Conservation (phyloP, 2,113 vertebrate species). For the Cebidichthys violaceus region DNA sequence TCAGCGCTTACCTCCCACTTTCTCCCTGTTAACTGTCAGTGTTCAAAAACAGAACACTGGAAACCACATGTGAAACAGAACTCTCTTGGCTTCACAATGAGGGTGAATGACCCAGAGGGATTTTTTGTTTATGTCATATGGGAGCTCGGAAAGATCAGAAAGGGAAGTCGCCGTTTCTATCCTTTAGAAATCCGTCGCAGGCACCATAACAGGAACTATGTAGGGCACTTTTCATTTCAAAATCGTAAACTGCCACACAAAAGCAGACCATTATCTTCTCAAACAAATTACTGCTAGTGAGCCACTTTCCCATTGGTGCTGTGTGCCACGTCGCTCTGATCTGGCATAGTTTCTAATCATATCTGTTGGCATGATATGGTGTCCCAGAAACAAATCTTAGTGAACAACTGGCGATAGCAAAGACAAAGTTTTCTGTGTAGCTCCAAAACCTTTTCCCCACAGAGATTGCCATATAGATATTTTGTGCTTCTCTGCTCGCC, state of each 20-base stretch:
- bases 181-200: slow-evolving; percentile 19
- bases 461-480: slow-evolving; percentile 67
- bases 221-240: not conserved
- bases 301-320: not conserved
- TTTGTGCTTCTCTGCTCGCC: slow-evolving; percentile 26
- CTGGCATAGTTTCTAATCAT: slow-evolving; percentile 58
- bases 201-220: not conserved
- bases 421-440: slow-evolving; percentile 54
- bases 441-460: slow-evolving; percentile 38
- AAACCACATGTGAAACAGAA: slow-evolving; percentile 80
- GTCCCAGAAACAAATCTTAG: slow-evolving; percentile 60
- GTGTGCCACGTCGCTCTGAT: not conserved
- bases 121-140: slow-evolving; percentile 43
- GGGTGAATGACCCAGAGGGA: slow-evolving; percentile 63
- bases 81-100: slow-evolving; percentile 62
- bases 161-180: slow-evolving; percentile 10
- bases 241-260: not conserved
- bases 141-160: slow-evolving; percentile 33
- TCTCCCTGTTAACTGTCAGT: slow-evolving; percentile 76
- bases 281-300: not conserved
- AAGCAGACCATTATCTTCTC: not conserved
- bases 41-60: slow-evolving; percentile 78
- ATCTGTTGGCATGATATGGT: slow-evolving; percentile 53
- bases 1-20: slow-evolving; percentile 76
- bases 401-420: slow-evolving; percentile 60